These are phyloP conservation scores for Noctilio leporinus DNA, from an alignment of 2,113 vertebrate genomes.

Conservation along the genomic window DNA sequence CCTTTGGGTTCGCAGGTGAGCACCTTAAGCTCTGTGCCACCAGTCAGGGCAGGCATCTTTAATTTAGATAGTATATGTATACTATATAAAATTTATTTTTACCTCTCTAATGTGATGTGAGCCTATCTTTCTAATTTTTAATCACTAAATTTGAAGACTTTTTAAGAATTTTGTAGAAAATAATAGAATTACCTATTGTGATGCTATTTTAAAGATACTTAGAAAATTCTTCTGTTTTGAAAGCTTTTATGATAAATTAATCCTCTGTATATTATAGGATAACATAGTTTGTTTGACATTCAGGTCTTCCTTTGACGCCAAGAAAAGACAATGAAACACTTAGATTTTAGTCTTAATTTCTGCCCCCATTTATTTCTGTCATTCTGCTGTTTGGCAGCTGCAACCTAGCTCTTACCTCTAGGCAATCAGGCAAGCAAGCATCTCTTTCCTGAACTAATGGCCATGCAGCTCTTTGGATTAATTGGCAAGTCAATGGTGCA, in stretches of 20 bases:
- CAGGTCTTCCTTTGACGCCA: conserved; percentile 42
- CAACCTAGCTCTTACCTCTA: conserved; percentile 66
- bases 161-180: neutral
- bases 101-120: neutral
- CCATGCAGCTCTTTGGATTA: conserved; percentile 72
- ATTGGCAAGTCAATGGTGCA: conserved; percentile 76
- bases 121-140: neutral
- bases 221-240: neutral
- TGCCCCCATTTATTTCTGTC: conserved; percentile 64
- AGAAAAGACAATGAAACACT: conserved; percentile 20
- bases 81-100: neutral
- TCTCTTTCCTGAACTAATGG: conserved; percentile 77
- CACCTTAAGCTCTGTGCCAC: too few species aligned
- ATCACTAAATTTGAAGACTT: neutral
- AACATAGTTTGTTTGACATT: neutral
- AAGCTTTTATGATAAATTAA: neutral
- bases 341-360: conserved; percentile 35
- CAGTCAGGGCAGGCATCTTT: too few species aligned
- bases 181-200: neutral
- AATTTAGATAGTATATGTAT: neutral
- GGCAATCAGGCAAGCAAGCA: conserved; percentile 71
- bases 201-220: neutral
- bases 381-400: conserved; percentile 60
- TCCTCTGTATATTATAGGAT: neutral
- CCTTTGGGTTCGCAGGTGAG: too few species aligned